Conservation (phyloP, 2,888 invertebrate genomes). For the Lymantria dispar region DNA sequence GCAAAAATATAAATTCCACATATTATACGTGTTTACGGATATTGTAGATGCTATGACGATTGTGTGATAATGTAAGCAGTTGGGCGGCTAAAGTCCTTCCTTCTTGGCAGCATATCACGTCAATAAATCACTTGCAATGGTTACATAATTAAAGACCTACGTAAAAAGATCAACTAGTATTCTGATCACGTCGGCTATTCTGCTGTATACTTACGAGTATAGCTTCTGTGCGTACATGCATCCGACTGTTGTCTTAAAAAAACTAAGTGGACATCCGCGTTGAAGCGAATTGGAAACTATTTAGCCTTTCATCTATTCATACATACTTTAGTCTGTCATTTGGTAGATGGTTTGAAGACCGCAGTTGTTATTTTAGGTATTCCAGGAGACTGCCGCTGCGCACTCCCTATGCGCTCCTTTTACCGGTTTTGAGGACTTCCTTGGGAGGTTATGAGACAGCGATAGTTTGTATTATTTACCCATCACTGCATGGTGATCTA, state of each 20-base stretch:
- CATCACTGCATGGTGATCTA: too few relatives aligned
- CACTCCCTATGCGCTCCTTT: too few relatives aligned
- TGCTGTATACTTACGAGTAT: conserved; percentile 24
- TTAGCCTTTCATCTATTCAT: conserved; percentile 14
- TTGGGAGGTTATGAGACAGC: too few relatives aligned
- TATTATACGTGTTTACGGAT: conserved; percentile 33
- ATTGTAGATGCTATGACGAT: conserved; percentile 21
- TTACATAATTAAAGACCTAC: conserved; percentile 52
- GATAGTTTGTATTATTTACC: too few relatives aligned
- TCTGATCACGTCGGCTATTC: conserved; percentile 45
- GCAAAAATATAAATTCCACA: not conserved
- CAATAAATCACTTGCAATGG: conserved; percentile 38
- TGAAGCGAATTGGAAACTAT: conserved; percentile 34
- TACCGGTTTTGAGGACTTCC: too few relatives aligned
- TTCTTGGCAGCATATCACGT: conserved; percentile 48
- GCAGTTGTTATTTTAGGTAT: too few relatives aligned
- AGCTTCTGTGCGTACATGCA: conserved; percentile 11
- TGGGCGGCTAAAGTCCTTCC: conserved; percentile 46
- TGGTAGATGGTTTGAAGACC: too few relatives aligned
- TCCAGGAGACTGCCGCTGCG: too few relatives aligned
- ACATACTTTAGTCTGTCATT: too few relatives aligned
- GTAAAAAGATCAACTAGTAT: conserved; percentile 40
- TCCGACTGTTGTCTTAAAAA: conserved; percentile 19
- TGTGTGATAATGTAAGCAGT: conserved; percentile 36
- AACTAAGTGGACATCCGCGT: conserved; percentile 19